Evolutionary conservation across 2,113 vertebrate species (phyloP), one percentile per base, ranked within the genome.

Genomic region (Rhinopithecus roxellana): DNA sequence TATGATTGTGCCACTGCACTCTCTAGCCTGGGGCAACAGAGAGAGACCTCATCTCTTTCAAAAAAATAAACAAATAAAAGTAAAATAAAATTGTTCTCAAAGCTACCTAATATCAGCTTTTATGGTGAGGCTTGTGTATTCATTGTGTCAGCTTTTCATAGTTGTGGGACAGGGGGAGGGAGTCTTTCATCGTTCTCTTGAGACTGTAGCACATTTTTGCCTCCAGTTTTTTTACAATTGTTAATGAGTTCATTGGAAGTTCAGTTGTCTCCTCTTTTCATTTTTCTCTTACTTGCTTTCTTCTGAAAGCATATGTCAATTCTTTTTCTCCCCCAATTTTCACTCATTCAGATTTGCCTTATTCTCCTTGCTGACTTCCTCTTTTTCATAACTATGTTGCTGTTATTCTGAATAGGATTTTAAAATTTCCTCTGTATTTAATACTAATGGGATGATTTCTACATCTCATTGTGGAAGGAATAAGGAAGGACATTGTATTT

Each of bases 201-300:
- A 93, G 86, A 97, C 45, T 82, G 92, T 61, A 89, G 43, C 94
- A 96, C 74, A 92, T 97, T 97, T 97, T 97, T 97, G 67, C 72
- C 93, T 96, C 85, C 67, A 90, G 55, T 95, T 89, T 95, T 86
- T 96, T 97, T 81, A 40, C 64, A 93, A 1, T 96, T 89, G 85
- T 89, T 97, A 97, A 96, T 89, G 90, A 96, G 94, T 98, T 98
- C 94, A 92, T 83, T 23, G 18, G 79, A 97, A 97, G 90, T 97
- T 97, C 97, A 97, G 32, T 93, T 94, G 69, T 95, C 80, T 97
- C 85, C 70, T 48, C 27, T 93, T 97, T 96, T 92, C 82, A 69
- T 95, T 95, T 98, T 61, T 80, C 83, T 92, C 52, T 80, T 98
- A 77, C 90, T 94, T 95, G 84, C 93, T 90, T 95, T 70, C 55